Evolutionary conservation across 2,888 invertebrate species (phyloP).

Genomic region (Hypomecis punctinalis): DNA sequence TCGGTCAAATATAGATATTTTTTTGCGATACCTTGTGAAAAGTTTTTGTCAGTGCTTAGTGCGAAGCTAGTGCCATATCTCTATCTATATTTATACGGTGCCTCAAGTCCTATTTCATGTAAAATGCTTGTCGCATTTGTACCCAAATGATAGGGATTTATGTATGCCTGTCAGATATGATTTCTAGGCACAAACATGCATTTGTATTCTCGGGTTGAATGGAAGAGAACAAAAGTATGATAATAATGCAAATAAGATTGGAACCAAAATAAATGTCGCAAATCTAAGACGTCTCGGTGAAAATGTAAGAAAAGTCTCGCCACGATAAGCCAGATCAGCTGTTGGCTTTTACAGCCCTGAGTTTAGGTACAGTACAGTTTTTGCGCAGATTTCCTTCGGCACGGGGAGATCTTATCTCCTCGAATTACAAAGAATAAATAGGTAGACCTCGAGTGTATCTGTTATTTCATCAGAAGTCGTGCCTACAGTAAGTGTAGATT

Average conservation of each 20-base stretch:
- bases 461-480: slow-evolving; percentile 48
- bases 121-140: slow-evolving; percentile 22
- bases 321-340: slow-evolving; percentile 6
- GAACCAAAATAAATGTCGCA: slow-evolving; percentile 9
- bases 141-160: slow-evolving; percentile 34
- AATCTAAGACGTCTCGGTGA: not conserved
- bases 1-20: too few relatives aligned
- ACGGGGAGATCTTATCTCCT: slow-evolving; percentile 6
- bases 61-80: too few relatives aligned
- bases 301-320: slow-evolving; percentile 2
- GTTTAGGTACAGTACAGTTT: slow-evolving; percentile 3
- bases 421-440: slow-evolving; percentile 23
- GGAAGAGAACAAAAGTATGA: slow-evolving; percentile 6
- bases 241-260: slow-evolving; percentile 12
- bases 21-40: too few relatives aligned
- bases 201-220: slow-evolving; percentile 15
- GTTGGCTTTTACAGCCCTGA: slow-evolving; percentile 3
- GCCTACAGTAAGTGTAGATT: slow-evolving; percentile 62
- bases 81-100: too few relatives aligned
- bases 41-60: too few relatives aligned
- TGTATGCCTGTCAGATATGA: slow-evolving; percentile 31
- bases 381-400: not conserved
- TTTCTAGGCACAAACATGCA: slow-evolving; percentile 26
- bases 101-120: slow-evolving; percentile 12
- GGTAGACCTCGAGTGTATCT: slow-evolving; percentile 14